Evolutionary conservation across 1,140 invertebrate genomes (phyloP).

Genomic region (Aphidius ervi): DNA sequence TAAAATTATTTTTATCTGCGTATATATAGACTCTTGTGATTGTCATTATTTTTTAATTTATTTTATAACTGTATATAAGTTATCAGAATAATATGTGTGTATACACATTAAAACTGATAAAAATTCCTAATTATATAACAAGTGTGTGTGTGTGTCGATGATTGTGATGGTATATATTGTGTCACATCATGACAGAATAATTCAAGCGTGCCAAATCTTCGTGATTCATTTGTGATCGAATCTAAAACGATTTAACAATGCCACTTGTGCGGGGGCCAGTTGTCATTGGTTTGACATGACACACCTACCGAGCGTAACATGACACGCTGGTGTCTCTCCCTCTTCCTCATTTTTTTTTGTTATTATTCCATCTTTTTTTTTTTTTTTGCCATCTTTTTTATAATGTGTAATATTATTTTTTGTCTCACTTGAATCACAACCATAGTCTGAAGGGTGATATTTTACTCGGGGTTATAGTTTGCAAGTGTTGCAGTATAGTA

Average conservation of each 20-base stretch:
- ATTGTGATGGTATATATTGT: too few species aligned
- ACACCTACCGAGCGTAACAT: slow-evolving; percentile 37
- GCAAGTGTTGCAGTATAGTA: slow-evolving; percentile 29
- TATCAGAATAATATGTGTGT: too few species aligned
- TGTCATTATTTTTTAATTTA: slow-evolving; percentile 3
- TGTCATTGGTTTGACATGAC: slow-evolving; percentile 38
- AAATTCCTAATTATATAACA: too few species aligned
- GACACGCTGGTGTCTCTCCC: slow-evolving; percentile 29
- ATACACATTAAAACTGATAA: too few species aligned
- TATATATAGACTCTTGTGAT: not conserved
- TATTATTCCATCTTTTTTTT: not conserved
- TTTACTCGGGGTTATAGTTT: slow-evolving; percentile 12
- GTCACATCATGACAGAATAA: slow-evolving; percentile 19
- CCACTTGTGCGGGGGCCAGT: slow-evolving; percentile 40
- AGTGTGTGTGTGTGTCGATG: too few species aligned
- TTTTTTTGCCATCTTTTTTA: slow-evolving; percentile 18
- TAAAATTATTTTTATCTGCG: not conserved
- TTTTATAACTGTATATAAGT: not conserved
- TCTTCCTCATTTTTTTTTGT: not conserved
- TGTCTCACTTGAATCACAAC: slow-evolving; percentile 10
- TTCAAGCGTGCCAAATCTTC: slow-evolving; percentile 35
- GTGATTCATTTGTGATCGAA: slow-evolving; percentile 35
- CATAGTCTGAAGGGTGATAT: slow-evolving; percentile 11
- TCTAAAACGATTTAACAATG: slow-evolving; percentile 47
- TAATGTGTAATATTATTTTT: slow-evolving; percentile 13